phyloP scores from a whole-genome alignment of 2,113 vertebrate species.

The Megaceryle maxima region DNA sequence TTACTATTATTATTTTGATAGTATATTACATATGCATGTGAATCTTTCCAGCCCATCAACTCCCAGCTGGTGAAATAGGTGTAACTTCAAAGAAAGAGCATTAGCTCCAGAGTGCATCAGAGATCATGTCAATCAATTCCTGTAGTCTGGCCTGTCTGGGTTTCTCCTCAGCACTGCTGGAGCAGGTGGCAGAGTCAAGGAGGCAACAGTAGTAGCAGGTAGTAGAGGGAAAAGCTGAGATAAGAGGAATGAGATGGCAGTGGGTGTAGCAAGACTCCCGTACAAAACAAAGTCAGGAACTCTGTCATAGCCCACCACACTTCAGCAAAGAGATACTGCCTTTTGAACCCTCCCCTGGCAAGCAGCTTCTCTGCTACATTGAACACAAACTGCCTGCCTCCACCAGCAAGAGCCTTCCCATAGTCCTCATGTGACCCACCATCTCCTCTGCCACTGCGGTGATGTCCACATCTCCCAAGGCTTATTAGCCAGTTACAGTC shows the following conservation, averaged over 20 bases:
- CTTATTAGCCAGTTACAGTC: neutral
- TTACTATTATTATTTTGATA: constrained; percentile 1
- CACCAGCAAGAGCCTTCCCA: accelerated
- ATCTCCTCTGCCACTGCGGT: neutral
- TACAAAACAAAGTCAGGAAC: neutral
- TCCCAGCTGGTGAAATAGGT: neutral
- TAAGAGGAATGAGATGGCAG: neutral
- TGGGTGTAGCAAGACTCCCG: neutral
- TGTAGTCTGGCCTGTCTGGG: neutral
- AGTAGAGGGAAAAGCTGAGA: neutral
- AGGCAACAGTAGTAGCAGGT: neutral
- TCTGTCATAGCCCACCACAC: neutral
- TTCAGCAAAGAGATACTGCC: neutral
- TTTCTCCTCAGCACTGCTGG: neutral
- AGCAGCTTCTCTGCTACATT: neutral
- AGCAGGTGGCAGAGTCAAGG: neutral
- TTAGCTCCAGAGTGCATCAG: neutral
- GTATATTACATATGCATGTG: neutral
- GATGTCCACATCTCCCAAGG: neutral
- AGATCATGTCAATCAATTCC: neutral
- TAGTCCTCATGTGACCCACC: neutral
- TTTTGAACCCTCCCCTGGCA: neutral
- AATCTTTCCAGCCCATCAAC: neutral
- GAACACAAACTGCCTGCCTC: neutral
- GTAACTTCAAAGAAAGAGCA: neutral